phyloP scores from a whole-genome alignment of 2,888 invertebrate genomes.

The Tanaodytes sp. region DNA sequence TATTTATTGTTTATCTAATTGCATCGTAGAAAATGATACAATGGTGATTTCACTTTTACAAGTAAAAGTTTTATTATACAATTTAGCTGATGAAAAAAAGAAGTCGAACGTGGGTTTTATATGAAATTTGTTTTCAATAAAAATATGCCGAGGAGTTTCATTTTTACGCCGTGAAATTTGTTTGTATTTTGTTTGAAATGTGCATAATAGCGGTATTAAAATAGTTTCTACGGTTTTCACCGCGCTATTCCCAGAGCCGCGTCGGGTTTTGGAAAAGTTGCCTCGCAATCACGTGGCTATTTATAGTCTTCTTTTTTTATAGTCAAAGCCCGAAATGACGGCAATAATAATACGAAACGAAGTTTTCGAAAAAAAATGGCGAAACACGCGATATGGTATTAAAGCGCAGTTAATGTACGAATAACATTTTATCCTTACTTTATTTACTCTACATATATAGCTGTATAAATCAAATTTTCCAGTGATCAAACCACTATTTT shows the following conservation, averaged over 20 bases:
- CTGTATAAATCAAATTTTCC: too few relatives aligned
- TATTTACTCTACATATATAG: too few relatives aligned
- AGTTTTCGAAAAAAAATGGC: too few relatives aligned
- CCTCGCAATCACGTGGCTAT: conserved; percentile 20
- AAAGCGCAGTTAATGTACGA: too few relatives aligned
- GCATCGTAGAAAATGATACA: too few relatives aligned
- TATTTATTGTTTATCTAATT: neutral
- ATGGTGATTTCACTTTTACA: conserved; percentile 34
- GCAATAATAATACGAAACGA: too few relatives aligned
- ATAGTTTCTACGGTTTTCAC: conserved; percentile 48
- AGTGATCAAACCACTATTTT: too few relatives aligned
- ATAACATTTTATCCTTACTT: too few relatives aligned
- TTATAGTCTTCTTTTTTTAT: conserved; percentile 8
- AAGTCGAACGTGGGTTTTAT: conserved; percentile 29
- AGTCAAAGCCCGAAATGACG: too few relatives aligned
- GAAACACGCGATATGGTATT: too few relatives aligned
- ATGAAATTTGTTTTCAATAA: conserved; percentile 39
- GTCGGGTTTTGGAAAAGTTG: conserved; percentile 33
- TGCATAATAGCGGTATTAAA: conserved; percentile 44
- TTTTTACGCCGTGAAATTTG: conserved; percentile 40
- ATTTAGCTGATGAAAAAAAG: conserved; percentile 30
- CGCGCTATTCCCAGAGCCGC: conserved; percentile 20
- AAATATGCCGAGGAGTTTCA: conserved; percentile 36
- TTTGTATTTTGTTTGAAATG: conserved; percentile 39
- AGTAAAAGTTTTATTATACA: conserved; percentile 42